Conservation (phyloP, 2,797 vertebrate species). For the Platalea minor region DNA sequence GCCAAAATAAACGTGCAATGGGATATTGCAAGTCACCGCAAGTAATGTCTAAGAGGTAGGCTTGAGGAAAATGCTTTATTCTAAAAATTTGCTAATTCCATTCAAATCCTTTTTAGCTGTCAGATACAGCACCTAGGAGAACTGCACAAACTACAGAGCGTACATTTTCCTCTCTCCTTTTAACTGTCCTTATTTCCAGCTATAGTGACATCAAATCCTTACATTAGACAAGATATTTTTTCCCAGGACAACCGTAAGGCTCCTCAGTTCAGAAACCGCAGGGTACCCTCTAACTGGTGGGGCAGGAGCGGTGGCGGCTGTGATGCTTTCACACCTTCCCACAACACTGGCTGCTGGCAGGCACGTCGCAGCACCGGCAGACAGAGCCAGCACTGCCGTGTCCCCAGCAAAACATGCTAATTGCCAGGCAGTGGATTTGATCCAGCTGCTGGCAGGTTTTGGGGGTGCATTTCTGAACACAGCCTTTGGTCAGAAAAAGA, state of each 20-base stretch:
- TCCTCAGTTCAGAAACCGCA: not conserved
- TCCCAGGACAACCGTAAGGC: not conserved
- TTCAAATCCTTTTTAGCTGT: not conserved
- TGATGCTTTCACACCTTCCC: not conserved
- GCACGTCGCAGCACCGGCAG: not conserved
- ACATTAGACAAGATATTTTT: not conserved
- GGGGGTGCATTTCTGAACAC: not conserved
- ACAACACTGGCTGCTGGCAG: not conserved
- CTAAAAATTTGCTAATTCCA: not conserved
- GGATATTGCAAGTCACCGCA: not conserved
- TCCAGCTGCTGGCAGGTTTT: slow-evolving; percentile 8
- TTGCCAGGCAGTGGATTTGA: not conserved
- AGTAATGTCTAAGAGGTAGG: not conserved
- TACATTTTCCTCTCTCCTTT: not conserved
- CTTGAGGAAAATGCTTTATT: not conserved
- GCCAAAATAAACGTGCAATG: not conserved
- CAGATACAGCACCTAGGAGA: not conserved
- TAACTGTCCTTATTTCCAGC: not conserved
- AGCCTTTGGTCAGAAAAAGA: not conserved
- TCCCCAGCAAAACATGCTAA: not conserved
- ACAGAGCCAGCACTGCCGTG: not conserved
- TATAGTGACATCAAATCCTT: not conserved
- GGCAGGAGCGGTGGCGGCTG: not conserved
- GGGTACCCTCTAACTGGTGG: not conserved
- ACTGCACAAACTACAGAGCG: not conserved